A percentile compares a stretch with the other conserved stretches of the same genome.
Conservation (phyloP, 1,140 invertebrate species). For the Papilio xuthus region DNA sequence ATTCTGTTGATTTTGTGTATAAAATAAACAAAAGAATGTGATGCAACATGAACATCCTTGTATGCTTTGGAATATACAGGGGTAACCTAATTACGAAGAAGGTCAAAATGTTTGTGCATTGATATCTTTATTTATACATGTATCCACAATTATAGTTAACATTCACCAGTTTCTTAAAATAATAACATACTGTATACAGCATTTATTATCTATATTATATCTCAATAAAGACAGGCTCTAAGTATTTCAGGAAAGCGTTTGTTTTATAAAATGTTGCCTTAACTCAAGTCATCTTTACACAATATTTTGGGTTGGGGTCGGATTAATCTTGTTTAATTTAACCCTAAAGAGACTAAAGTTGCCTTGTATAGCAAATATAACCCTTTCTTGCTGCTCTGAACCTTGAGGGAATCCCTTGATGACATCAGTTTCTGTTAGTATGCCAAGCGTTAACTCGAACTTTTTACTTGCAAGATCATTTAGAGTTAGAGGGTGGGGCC, state of each 20-base stretch:
- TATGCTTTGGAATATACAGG: background rate
- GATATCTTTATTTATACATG: background rate
- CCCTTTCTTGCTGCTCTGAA: background rate
- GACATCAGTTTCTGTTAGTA: background rate
- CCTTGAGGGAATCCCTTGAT: background rate
- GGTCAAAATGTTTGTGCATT: background rate
- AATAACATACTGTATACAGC: background rate
- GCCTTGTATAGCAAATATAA: background rate
- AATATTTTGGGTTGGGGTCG: background rate
- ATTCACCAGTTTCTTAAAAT: background rate
- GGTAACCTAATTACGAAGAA: background rate
- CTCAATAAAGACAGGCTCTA: background rate
- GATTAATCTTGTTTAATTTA: background rate
- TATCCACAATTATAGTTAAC: background rate
- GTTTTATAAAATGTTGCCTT: background rate
- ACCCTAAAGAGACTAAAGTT: background rate
- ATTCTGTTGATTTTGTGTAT: slow-evolving; percentile 7
- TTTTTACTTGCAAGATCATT: background rate
- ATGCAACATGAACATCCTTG: background rate
- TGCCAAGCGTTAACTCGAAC: background rate
- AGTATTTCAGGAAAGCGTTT: background rate
- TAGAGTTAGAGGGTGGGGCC: background rate
- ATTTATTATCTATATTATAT: background rate
- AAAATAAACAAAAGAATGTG: slow-evolving; percentile 17
- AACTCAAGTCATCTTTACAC: background rate